Evolutionary conservation across 1,140 invertebrate genomes (phyloP), one percentile per base, ranked within the genome.

Genomic region (Nephila pilipes): DNA sequence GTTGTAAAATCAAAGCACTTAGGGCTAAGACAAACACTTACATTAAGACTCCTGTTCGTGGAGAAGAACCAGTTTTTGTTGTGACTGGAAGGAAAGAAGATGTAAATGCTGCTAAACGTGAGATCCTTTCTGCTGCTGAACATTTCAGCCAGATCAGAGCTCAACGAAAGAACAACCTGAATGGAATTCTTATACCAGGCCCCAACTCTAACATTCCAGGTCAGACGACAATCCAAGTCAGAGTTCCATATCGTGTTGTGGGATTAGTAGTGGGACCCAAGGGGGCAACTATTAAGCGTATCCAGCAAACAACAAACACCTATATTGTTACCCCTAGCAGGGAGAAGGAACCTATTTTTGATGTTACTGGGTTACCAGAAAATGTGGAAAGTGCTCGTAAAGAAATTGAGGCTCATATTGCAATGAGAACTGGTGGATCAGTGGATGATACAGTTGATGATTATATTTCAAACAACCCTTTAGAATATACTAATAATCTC

Each of bases 1-100:
- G 99, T 94, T 99, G 99, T 96, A 99, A 99, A 96, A 99, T 99
- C 95, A 99, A 99, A 96, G 99, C 99, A 1, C 96, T 99, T 0
- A 97, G 99, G 92, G 99, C 99, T 1, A 99, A 99, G 96, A 99
- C 99, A 75, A 99, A 99, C 96, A 99, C 99, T 0, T 99, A 99
- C 97, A 99, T 99, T 95, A 99, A 99, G 96, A 99, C 99, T 0
- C 99, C 99, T 91, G 98, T 99, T 18, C 97, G 99, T 58, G 99
- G 99, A 18, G 99, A 99, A 96, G 99, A 99, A 95, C 99, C 99
- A 1, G 99, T 99, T 63, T 99, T 99, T 96, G 99, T 99, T 32
- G 99, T 99, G 10, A 99, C 99, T 14, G 99, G 99, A 22, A 97
- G 99, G 90, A 99, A 99, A 95, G 99, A 99, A 95, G 99, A 99